These are phyloP conservation scores for Daktulosphaira vitifoliae DNA, from an alignment of 1,140 invertebrate genomes.

Conservation along the genomic window DNA sequence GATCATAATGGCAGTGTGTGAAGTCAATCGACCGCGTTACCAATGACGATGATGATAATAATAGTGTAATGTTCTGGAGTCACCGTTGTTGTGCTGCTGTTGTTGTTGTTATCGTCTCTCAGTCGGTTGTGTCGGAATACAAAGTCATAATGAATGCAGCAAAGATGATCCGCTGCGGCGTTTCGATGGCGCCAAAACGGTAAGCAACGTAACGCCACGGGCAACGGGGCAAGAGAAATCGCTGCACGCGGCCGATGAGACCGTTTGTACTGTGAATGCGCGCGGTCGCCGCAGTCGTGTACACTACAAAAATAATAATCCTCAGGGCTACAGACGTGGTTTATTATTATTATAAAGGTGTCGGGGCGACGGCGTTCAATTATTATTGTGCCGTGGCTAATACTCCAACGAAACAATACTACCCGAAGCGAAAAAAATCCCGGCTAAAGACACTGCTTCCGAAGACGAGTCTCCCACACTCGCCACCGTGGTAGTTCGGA, in stretches of 20 bases:
- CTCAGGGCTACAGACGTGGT: neutral
- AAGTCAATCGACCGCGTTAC: too few relatives aligned
- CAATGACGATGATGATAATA: too few relatives aligned
- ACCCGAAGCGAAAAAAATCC: constrained; percentile 23
- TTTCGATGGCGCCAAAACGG: constrained; percentile 31
- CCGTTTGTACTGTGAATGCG: neutral
- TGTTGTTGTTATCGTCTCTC: too few relatives aligned
- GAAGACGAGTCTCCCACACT: constrained; percentile 11
- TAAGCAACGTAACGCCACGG: constrained; percentile 9
- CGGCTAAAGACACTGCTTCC: constrained; percentile 17
- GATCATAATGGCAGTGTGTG: too few relatives aligned
- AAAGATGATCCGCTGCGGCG: neutral
- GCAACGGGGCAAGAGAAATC: neutral
- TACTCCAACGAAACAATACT: constrained; percentile 11
- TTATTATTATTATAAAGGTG: constrained; percentile 31
- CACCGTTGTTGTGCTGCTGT: too few relatives aligned
- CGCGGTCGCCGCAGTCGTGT: too few relatives aligned
- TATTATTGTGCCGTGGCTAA: constrained; percentile 24
- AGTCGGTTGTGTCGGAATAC: too few relatives aligned
- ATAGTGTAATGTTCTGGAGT: neutral
- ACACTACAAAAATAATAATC: neutral
- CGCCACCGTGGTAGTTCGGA: neutral
- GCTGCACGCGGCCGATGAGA: too few relatives aligned
- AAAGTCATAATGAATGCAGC: too few relatives aligned
- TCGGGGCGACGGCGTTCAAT: constrained; percentile 19